Conservation (phyloP, 2,888 invertebrate genomes). For the Xanthia icteritia region DNA sequence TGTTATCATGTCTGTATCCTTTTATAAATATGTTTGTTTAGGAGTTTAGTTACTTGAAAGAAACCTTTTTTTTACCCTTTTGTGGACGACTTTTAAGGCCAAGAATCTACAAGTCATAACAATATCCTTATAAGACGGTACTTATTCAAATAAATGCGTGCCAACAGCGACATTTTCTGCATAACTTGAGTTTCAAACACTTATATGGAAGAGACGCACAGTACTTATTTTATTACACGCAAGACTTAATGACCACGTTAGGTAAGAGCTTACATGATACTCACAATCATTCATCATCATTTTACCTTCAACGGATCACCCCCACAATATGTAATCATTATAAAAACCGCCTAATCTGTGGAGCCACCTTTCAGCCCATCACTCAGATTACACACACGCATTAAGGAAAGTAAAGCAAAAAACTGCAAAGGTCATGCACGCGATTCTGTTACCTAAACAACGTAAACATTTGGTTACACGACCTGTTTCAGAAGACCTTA, state of each 20-base stretch:
- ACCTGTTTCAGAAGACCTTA: slow-evolving; percentile 5
- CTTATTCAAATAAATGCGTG: not conserved
- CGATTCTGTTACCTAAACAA: slow-evolving; percentile 38
- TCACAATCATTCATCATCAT: slow-evolving; percentile 44
- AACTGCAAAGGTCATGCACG: slow-evolving; percentile 60
- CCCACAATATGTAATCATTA: slow-evolving; percentile 24
- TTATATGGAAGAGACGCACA: not conserved
- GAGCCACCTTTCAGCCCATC: slow-evolving; percentile 49
- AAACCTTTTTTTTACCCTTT: too few relatives aligned
- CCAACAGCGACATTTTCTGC: not conserved
- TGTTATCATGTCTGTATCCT: too few relatives aligned
- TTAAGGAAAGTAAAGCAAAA: slow-evolving; percentile 53
- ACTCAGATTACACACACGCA: slow-evolving; percentile 34
- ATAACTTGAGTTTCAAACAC: not conserved
- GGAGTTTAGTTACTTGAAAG: too few relatives aligned
- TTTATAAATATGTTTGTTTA: too few relatives aligned
- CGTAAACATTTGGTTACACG: slow-evolving; percentile 35
- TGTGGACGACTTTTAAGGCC: not conserved
- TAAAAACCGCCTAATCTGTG: slow-evolving; percentile 24
- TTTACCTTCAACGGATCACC: slow-evolving; percentile 22
- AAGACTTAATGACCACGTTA: slow-evolving; percentile 24
- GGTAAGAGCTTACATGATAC: slow-evolving; percentile 35
- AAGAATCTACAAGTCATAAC: not conserved
- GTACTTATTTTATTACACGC: not conserved
- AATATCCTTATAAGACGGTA: not conserved